Evolutionary conservation across 2,888 invertebrate genomes (phyloP), one percentile per base, ranked within the genome.

Genomic region (Rhopalosiphum nymphaeae): DNA sequence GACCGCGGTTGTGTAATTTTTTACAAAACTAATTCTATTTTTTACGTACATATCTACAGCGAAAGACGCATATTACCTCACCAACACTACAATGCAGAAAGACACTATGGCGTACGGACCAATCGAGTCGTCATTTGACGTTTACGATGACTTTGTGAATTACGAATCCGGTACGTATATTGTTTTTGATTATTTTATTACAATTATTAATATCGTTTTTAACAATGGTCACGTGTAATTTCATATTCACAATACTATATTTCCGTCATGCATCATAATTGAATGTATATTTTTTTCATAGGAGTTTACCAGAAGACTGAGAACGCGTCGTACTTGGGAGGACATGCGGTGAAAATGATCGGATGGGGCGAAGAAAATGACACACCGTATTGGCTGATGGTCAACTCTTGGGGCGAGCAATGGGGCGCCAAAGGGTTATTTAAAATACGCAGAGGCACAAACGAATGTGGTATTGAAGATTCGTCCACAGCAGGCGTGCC

Each of bases 71-170:
- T 94, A 94, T 67, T 42, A 57, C 3, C 29, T 89, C 3, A 25
- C 3, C 2, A 42, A 29, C 29, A 96, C 96, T 4, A 97, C 98
- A 95, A 98, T 99, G 95, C 97, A 97, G 96, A 97, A 97, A n/a
- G 99, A 99, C 96, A 97, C 99, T 95, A 97, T 97, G 96, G 97
- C 96, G 78, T 97, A 98, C 96, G 99, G 98, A 42, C 98, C 99
- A 1, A 98, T 99, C 0, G 98, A 98, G 96, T 98, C 97, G 1
- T 98, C 98, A 0, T 98, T 99, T 95, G 97, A 97, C 0, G 99
- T 99, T 4, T 99, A 98, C 95, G 97, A 97, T 86, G 99, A 99
- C 96, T 97, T 99, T 95, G 96, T 98, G 10, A 96, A 96, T 91
- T 99, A 99, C 96, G 98, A 98, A 96, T 97, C 97, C 95, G 98